Conservation (phyloP, 2,113 vertebrate genomes). For the Dicentrarchus labrax region DNA sequence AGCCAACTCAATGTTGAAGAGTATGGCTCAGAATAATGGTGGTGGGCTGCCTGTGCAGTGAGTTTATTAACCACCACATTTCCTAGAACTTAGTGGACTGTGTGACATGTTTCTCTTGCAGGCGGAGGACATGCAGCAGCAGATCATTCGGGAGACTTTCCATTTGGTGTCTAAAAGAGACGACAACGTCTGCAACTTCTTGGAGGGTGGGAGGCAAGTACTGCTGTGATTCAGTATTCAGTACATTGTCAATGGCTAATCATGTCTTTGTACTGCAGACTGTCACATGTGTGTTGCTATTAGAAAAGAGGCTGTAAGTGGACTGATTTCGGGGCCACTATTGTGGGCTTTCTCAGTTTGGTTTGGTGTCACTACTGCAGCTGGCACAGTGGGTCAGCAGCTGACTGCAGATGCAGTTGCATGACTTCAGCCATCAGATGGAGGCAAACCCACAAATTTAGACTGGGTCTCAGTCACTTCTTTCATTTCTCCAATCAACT, state of each 20-base stretch:
- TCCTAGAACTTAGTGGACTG: background rate
- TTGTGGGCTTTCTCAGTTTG: background rate
- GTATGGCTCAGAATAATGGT: background rate
- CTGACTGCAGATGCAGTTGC: constrained; percentile 39
- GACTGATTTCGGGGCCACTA: background rate
- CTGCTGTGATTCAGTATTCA: background rate
- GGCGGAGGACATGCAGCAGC: constrained; percentile 95
- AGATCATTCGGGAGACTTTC: constrained; percentile 95
- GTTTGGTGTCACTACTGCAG: background rate
- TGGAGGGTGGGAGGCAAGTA: constrained; percentile 92
- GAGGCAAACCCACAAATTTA: constrained; percentile 47
- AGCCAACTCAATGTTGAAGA: background rate
- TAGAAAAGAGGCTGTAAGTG: background rate
- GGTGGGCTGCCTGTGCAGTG: background rate
- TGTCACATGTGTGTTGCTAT: background rate
- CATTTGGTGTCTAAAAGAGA: constrained; percentile 95
- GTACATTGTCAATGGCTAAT: background rate
- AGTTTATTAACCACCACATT: background rate
- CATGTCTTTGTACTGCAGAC: background rate
- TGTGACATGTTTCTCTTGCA: constrained; percentile 58
- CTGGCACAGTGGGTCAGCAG: background rate
- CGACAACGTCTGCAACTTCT: constrained; percentile 96
- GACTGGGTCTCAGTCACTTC: background rate
- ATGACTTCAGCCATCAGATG: constrained; percentile 54
- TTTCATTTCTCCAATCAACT: background rate